Evolutionary conservation across 2,113 vertebrate species (phyloP).

Genomic region (Hipposideros armiger): DNA sequence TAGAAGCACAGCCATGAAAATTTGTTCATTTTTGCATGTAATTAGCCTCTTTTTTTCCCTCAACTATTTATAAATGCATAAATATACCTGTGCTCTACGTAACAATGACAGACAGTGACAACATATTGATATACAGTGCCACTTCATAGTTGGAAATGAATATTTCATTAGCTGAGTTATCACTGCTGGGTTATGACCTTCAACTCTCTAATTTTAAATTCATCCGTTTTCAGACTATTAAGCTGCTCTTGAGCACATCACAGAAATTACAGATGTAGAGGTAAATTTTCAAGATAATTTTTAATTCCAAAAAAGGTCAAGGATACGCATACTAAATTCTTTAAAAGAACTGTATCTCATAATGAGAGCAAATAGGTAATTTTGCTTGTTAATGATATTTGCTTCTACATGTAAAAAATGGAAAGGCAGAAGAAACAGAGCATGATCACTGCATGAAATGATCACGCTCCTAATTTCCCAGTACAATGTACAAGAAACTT

Average conservation of each 20-base stretch:
- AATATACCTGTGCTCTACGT: slow-evolving; percentile 83
- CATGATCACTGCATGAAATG: slow-evolving; percentile 2
- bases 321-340: slow-evolving; percentile 75
- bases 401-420: slow-evolving; percentile 53
- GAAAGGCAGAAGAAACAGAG: slow-evolving; percentile 54
- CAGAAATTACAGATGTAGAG: slow-evolving; percentile 77
- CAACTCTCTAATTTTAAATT: slow-evolving; percentile 86
- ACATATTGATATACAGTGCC: slow-evolving; percentile 86
- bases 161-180: slow-evolving; percentile 89
- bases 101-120: slow-evolving; percentile 85
- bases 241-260: slow-evolving; percentile 80
- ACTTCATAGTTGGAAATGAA: slow-evolving; percentile 85
- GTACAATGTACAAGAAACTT: background rate
- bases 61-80: slow-evolving; percentile 84
- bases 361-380: slow-evolving; percentile 70
- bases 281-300: slow-evolving; percentile 82
- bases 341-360: slow-evolving; percentile 69
- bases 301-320: slow-evolving; percentile 84
- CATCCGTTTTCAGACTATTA: slow-evolving; percentile 86
- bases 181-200: slow-evolving; percentile 87
- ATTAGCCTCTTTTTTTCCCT: slow-evolving; percentile 70
- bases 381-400: slow-evolving; percentile 70
- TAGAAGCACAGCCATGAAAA: slow-evolving; percentile 63
- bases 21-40: slow-evolving; percentile 68
- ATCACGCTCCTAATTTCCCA: slow-evolving; percentile 38